A percentile compares a stretch with the other conserved stretches of the same genome.
Evolutionary conservation across 2,113 vertebrate genomes (phyloP).

Genomic region (Cyprinodon tularosa): DNA sequence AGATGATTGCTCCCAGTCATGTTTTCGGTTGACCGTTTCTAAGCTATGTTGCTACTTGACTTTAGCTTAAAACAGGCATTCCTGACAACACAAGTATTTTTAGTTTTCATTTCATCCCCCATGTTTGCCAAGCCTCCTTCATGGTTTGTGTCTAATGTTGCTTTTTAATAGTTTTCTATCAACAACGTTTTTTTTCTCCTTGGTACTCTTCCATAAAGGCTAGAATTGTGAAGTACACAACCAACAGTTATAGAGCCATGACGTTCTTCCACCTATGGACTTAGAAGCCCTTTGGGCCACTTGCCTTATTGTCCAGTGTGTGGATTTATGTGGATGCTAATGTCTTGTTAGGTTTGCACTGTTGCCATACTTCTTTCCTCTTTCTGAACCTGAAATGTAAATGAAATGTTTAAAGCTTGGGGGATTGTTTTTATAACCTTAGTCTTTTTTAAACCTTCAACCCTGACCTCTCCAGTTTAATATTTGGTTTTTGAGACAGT

Average conservation of each 20-base stretch:
- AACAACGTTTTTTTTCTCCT: background rate
- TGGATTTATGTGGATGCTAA: background rate
- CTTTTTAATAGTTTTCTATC: background rate
- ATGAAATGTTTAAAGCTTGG: background rate
- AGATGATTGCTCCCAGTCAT: slow-evolving; percentile 22
- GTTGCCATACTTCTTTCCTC: background rate
- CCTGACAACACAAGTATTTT: too few species aligned
- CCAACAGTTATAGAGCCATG: background rate
- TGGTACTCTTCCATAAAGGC: background rate
- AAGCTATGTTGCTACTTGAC: slow-evolving; percentile 1
- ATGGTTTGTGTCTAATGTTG: background rate
- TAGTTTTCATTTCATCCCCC: too few species aligned
- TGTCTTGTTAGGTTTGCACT: background rate
- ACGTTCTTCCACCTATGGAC: background rate
- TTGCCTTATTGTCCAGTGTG: background rate
- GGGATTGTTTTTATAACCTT: background rate
- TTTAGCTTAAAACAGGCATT: slow-evolving; percentile 30
- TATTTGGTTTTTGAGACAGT: background rate
- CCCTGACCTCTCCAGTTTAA: background rate
- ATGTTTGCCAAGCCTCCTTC: too few species aligned
- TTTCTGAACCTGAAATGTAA: background rate
- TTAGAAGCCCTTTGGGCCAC: background rate
- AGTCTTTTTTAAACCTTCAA: background rate
- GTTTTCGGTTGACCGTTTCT: slow-evolving; percentile 49
- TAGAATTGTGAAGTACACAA: background rate